These are phyloP conservation scores for Ooceraea biroi DNA, from an alignment of 1,140 invertebrate species.

Conservation along the genomic window DNA sequence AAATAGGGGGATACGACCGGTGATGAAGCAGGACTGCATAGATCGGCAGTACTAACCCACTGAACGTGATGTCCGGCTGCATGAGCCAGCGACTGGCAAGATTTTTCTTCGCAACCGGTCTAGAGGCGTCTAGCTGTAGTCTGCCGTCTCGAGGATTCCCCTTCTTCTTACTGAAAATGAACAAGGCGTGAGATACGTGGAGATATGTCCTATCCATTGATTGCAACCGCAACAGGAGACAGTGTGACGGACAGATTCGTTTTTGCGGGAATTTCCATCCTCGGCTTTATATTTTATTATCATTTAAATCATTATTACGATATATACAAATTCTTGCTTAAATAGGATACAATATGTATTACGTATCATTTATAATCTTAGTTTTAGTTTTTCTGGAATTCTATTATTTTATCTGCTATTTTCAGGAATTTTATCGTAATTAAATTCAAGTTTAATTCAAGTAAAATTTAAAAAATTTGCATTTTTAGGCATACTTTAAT, in stretches of 20 bases:
- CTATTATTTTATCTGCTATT: no score
- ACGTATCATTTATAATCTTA: no score
- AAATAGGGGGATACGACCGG: constrained; percentile 4
- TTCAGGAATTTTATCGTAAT: no score
- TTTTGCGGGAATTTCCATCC: neutral
- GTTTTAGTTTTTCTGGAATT: no score
- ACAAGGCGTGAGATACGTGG: neutral
- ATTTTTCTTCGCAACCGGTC: constrained; percentile 76
- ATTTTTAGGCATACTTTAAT: no score
- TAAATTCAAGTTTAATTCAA: no score
- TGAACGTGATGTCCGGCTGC: constrained; percentile 64
- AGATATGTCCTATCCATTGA: neutral
- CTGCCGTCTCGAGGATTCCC: constrained; percentile 62
- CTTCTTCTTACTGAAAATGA: constrained; percentile 9
- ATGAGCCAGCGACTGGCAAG: constrained; percentile 32
- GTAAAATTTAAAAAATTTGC: no score
- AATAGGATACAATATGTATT: no score
- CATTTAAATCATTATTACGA: no score
- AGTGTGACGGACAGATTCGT: neutral
- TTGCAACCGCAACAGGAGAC: neutral
- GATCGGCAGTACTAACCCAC: constrained; percentile 74
- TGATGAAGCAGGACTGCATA: constrained; percentile 39
- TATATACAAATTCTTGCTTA: no score
- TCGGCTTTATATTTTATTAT: no score
- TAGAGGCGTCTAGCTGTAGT: constrained; percentile 74